Percentiles rank a stretch among this genome's conserved stretches.
Evolutionary conservation across 2,113 vertebrate species (phyloP).

Genomic region (Anolis carolinensis): DNA sequence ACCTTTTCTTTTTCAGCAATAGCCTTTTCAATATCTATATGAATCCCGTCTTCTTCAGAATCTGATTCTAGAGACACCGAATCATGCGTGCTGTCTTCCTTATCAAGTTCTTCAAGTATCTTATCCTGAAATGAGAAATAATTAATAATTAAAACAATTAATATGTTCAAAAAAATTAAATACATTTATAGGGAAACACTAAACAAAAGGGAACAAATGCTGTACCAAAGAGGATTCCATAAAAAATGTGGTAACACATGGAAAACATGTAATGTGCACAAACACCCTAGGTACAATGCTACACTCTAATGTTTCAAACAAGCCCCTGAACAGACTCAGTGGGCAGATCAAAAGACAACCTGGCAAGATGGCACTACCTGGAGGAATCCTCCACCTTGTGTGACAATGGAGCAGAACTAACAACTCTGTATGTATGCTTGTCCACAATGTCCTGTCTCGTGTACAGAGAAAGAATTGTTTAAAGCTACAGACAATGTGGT

Average conservation of each 20-base stretch:
- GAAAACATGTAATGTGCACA: background rate
- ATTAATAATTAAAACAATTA: background rate
- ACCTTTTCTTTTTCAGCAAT: slow-evolving; percentile 91
- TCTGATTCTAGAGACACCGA: slow-evolving; percentile 87
- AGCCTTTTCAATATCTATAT: slow-evolving; percentile 81
- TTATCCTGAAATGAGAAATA: slow-evolving; percentile 81
- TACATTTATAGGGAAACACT: background rate
- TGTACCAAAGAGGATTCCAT: background rate
- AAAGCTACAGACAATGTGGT: no score
- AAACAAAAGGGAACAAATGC: background rate
- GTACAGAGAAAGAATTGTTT: no score
- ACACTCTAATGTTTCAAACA: background rate
- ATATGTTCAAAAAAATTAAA: background rate
- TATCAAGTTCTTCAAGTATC: slow-evolving; percentile 88
- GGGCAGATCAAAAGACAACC: no score
- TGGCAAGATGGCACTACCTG: no score
- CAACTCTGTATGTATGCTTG: no score
- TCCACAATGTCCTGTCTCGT: no score
- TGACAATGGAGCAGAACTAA: no score
- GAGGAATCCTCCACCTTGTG: no score
- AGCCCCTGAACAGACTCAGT: no score
- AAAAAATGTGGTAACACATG: background rate
- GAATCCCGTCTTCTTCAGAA: slow-evolving; percentile 84
- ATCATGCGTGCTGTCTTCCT: slow-evolving; percentile 85
- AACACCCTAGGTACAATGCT: background rate